Base-by-base conservation (phyloP, 1,140 invertebrate genomes). In the Andrena cerasifolii region DNA sequence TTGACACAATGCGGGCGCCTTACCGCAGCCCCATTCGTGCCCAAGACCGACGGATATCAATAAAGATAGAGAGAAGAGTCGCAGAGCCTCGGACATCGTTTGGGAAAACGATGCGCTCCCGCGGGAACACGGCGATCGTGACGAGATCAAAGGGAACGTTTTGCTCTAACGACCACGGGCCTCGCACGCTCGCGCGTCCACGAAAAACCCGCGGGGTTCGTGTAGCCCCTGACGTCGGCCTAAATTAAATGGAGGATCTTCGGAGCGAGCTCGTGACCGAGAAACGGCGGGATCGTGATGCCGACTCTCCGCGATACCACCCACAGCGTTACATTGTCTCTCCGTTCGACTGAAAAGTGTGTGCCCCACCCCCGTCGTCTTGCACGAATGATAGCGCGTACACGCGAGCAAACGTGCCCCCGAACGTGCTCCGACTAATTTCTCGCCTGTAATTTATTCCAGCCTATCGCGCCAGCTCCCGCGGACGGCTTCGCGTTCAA, bases 1-100 rank as follows among this genome's bases (percentile, higher is more conserved):
- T 88, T 87, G 88, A 86, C 87, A 89, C 87, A 88, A 89, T 89
- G 88, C 88, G 88, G 88, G 88, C 80, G 84, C 86, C 87, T 89
- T 89, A 89, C 87, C 88, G 82, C 88, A 86, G 87, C 83, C 78
- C 87, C 80, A 89, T 88, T 86, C 88, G 85, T 88, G 87, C 88
- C 83, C 79, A 87, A 88, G 84, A 84, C 73, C 84, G 86, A 78
- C 84, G 82, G 81, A 88, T 88, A 87, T 79, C 86, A 87, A 86
- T 88, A 86, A 84, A 80, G 83, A 84, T 85, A 80, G 82, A 80
- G 78, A 80, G 75, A 83, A 73, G 76, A 86, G 72, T 58, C 54
- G 83, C 76, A 86, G 40, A 66, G 73, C 63, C 45, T 62, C 58
- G 77, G 78, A 76, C 78, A 79, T 83, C 72, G 56, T 79, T 85